Conservation (phyloP, 2,113 vertebrate species). For the Beaufortia kweichowensis region DNA sequence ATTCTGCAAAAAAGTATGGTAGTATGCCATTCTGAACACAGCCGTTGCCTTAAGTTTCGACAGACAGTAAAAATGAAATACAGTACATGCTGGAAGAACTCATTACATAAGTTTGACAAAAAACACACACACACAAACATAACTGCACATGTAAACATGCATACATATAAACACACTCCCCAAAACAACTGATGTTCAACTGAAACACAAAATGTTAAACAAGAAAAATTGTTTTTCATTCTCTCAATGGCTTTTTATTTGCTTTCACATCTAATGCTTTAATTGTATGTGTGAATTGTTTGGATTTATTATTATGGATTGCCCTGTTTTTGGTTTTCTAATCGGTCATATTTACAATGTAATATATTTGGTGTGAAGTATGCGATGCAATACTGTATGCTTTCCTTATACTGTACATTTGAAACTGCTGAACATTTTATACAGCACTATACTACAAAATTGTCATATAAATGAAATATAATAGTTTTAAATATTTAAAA, state of each 20-base stretch:
- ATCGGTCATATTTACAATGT: background rate
- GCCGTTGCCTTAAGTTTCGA: background rate
- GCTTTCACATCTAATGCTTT: background rate
- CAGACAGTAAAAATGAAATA: background rate
- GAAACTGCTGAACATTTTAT: background rate
- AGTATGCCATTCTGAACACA: background rate
- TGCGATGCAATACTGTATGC: background rate
- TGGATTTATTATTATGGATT: background rate
- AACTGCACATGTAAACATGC: background rate
- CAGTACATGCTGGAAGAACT: background rate
- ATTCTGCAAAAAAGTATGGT: background rate
- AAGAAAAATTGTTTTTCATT: background rate
- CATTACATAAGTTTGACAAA: slow-evolving; percentile 23
- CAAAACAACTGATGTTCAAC: slow-evolving; percentile 28
- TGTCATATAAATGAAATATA: too few species aligned
- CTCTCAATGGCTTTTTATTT: background rate
- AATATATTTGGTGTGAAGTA: too few species aligned
- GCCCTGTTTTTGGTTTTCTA: background rate
- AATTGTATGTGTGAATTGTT: background rate
- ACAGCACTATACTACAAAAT: too few species aligned
- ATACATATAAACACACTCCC: background rate
- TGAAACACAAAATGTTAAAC: slow-evolving; percentile 17
- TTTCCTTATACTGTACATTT: background rate
- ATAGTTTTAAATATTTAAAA: too few species aligned
- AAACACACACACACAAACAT: background rate